Conservation (phyloP, 2,888 invertebrate genomes). For the Epiblema foenella region DNA sequence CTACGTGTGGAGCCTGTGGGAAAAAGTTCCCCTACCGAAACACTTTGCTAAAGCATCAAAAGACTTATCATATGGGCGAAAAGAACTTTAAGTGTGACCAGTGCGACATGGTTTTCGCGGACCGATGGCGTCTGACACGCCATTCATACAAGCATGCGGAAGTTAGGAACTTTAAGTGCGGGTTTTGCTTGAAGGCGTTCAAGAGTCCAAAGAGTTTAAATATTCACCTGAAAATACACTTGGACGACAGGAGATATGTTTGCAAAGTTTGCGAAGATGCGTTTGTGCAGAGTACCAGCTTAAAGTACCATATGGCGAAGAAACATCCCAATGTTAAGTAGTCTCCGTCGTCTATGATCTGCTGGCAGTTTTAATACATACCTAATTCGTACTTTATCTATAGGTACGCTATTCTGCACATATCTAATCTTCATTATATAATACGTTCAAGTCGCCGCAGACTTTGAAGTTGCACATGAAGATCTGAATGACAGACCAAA, state of each 20-base stretch:
- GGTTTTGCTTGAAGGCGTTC: conserved; percentile 52
- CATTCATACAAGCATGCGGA: conserved; percentile 46
- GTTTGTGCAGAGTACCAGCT: conserved; percentile 1
- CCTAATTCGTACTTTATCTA: too few species aligned
- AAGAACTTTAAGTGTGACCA: conserved; percentile 18
- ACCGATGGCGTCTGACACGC: not conserved
- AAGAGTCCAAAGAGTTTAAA: conserved; percentile 10
- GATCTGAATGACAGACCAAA: too few species aligned
- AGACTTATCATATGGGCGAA: conserved; percentile 16
- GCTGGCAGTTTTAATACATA: not conserved
- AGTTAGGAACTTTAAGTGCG: conserved; percentile 51
- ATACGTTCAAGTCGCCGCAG: too few species aligned
- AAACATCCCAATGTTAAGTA: conserved; percentile 27
- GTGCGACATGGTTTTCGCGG: conserved; percentile 25
- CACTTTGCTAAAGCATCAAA: conserved; percentile 7
- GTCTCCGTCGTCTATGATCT: too few species aligned
- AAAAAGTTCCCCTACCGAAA: conserved; percentile 48
- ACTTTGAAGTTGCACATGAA: too few species aligned
- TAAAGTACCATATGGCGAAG: conserved; percentile 29
- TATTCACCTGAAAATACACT: conserved; percentile 35
- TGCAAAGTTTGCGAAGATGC: conserved; percentile 33
- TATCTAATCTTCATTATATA: too few species aligned
- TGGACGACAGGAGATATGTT: conserved; percentile 34
- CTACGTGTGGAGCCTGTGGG: conserved; percentile 52
- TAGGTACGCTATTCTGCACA: too few species aligned